Conservation (phyloP, 2,797 vertebrate genomes). For the Sphenopsis melanotis region DNA sequence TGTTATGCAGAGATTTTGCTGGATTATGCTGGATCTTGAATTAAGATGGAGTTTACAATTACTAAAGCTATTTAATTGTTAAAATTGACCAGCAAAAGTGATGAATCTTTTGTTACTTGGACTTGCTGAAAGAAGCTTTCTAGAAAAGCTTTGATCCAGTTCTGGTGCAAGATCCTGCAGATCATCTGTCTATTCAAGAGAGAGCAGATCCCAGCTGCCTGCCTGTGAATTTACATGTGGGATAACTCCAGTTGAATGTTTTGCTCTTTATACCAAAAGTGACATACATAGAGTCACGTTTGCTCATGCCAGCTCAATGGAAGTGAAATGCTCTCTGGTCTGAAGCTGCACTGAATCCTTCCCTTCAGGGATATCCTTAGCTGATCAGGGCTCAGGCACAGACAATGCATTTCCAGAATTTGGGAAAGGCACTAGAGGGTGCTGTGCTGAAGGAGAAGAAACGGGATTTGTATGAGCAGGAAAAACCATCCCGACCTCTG, state of each 20-base stretch:
- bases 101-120: neutral
- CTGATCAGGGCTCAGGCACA: neutral
- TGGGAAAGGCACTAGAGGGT: neutral
- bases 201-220: neutral
- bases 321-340: neutral
- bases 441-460: neutral
- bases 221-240: rapidly evolving
- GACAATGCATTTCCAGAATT: neutral
- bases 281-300: rapidly evolving
- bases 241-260: rapidly evolving
- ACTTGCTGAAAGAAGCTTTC: neutral
- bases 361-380: neutral
- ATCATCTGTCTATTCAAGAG: neutral
- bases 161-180: neutral
- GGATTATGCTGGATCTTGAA: neutral
- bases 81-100: neutral
- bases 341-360: neutral
- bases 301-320: rapidly evolving
- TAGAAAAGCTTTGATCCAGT: neutral
- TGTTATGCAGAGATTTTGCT: neutral
- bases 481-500: rapidly evolving
- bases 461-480: rapidly evolving
- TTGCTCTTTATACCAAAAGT: neutral
- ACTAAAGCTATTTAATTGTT: rapidly evolving
- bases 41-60: neutral